Conservation (phyloP, 2,888 invertebrate species). For the Caenorhabditis sulstoni region DNA sequence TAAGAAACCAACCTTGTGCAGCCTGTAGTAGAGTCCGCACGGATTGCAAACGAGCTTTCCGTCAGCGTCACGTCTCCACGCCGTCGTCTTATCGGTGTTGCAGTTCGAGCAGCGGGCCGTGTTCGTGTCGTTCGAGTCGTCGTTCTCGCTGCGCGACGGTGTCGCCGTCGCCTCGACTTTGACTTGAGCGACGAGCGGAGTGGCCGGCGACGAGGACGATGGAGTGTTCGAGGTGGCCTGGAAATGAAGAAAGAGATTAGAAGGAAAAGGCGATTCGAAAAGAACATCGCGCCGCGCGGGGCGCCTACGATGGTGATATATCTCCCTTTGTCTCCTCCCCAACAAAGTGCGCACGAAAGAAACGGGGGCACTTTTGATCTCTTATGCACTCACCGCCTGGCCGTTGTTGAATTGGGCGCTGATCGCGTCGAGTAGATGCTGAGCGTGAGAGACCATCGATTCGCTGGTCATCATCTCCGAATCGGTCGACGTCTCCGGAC, state of each 20-base stretch:
- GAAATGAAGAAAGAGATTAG: neutral
- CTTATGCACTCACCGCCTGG: slow-evolving; percentile 35
- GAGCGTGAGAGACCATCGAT: neutral
- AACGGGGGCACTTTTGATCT: slow-evolving; percentile 29
- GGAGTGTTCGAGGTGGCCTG: slow-evolving; percentile 9
- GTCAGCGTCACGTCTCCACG: slow-evolving; percentile 77
- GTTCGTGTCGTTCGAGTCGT: slow-evolving; percentile 16
- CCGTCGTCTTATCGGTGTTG: slow-evolving; percentile 79
- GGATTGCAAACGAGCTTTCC: slow-evolving; percentile 80
- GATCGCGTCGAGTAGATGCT: slow-evolving; percentile 32
- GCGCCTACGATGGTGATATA: slow-evolving; percentile 27
- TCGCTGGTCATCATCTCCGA: neutral
- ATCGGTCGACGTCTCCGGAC: neutral
- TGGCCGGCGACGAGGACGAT: slow-evolving; percentile 3
- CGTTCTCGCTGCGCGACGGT: slow-evolving; percentile 32
- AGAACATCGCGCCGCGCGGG: slow-evolving; percentile 1
- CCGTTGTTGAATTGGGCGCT: slow-evolving; percentile 31
- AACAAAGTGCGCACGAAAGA: neutral
- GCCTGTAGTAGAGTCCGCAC: slow-evolving; percentile 79
- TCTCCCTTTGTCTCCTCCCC: slow-evolving; percentile 31
- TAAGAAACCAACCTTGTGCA: slow-evolving; percentile 78
- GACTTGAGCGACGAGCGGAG: slow-evolving; percentile 24
- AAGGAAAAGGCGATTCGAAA: slow-evolving; percentile 7
- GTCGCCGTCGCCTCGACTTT: slow-evolving; percentile 11
- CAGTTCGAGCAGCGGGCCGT: slow-evolving; percentile 77